Evolutionary conservation across 2,113 vertebrate species (phyloP), one percentile per base, ranked within the genome.

Genomic region (Camelus bactrianus): DNA sequence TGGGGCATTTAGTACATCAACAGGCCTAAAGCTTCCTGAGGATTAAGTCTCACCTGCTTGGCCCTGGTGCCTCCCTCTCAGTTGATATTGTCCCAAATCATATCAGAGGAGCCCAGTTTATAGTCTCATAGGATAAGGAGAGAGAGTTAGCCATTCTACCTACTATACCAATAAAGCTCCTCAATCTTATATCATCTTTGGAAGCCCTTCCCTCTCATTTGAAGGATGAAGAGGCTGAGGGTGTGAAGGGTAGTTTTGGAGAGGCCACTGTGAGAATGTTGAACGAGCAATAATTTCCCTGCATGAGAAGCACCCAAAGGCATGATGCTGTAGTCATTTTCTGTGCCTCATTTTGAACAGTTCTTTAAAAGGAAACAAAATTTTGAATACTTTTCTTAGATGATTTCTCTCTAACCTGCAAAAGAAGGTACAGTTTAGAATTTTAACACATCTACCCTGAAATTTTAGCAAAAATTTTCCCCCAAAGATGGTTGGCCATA

Each of bases 361-460:
- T 26, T 81, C 6, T 69, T 92, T 95, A 72, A 81, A 81, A 82
- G 72, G n/a, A 94, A 22, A 32, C 60, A 48, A 89, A 89, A 69
- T 70, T 52, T 85, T 89, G 50, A 88, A 52, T 79, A 56, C 81
- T 58, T 88, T 76, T 75, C n/a, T 80, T 76, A 52, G 26, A 50
- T 46, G 26, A 65, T 35, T 90, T 92, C 52, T 85, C 38, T 11
- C 30, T 95, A 82, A 56, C 12, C 20, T 30, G 8, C 2, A 24
- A 0, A 58, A 14, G 4, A 85, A 76, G 46, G 75, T 42, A 50
- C 58, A 50, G 22, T 75, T 85, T 77, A 46, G 46, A 82, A 69
- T 84, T 82, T 70, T 93, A 70, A 79, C 50, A 6, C 54, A 62
- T 72, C 64, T 80, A 17, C 11, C 7, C 30, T 92, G 79, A 93